phyloP scores from a whole-genome alignment of 2,888 invertebrate species.

The Amblyjoppa proteus region DNA sequence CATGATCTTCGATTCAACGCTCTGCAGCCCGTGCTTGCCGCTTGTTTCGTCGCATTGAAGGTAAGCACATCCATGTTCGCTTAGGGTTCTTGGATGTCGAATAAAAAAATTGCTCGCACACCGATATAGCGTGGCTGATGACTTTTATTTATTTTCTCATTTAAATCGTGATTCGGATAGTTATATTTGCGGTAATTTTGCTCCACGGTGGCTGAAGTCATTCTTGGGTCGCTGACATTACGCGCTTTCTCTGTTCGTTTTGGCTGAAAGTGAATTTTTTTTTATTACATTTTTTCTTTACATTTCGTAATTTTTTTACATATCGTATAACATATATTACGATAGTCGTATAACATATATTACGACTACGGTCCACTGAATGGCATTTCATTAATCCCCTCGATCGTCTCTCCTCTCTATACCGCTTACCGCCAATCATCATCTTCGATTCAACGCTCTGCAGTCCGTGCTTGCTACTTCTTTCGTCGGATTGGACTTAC shows the following conservation, averaged over 20 bases:
- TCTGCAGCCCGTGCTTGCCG: conserved; percentile 1
- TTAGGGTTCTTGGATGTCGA: neutral
- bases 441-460: conserved; percentile 80
- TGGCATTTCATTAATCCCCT: conserved; percentile 63
- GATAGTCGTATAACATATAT: neutral
- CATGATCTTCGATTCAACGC: conserved; percentile 82
- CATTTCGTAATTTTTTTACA: neutral
- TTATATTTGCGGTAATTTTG: too few relatives aligned
- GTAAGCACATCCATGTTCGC: neutral
- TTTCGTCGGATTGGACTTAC: neutral
- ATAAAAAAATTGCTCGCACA: neutral
- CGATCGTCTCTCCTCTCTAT: conserved; percentile 75
- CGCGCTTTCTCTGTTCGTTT: too few relatives aligned
- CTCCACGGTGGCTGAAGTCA: too few relatives aligned
- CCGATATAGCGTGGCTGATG: neutral
- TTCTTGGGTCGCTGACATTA: too few relatives aligned
- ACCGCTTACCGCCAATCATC: conserved; percentile 81
- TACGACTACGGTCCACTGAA: conserved; percentile 50
- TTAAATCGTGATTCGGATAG: too few relatives aligned
- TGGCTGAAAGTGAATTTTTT: too few relatives aligned
- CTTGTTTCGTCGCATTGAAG: conserved; percentile 14
- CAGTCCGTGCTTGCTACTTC: neutral
- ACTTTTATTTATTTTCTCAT: neutral
- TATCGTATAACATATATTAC: neutral
- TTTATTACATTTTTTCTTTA: neutral